Evolutionary conservation across 2,797 vertebrate species (phyloP).

Genomic region (Gallinago nigripennis): DNA sequence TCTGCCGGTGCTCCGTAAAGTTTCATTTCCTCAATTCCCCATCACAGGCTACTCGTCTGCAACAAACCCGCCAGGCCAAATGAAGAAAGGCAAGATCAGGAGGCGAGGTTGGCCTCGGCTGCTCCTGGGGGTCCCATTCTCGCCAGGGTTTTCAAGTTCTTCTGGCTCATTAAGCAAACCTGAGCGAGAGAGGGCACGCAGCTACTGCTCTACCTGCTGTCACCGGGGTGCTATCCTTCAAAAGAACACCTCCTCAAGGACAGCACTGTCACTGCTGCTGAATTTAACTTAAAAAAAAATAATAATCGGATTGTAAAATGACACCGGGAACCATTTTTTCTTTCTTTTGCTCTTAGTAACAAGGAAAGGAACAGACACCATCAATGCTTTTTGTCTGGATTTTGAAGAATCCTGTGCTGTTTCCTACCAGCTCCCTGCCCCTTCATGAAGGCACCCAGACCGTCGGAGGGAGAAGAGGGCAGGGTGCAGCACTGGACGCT

Average conservation of each 20-base stretch:
- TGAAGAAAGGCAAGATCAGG: constrained; percentile 60
- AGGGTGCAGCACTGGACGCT: background rate
- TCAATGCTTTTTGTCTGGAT: background rate
- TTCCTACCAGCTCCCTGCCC: background rate
- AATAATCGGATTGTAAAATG: background rate
- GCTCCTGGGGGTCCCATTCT: constrained; percentile 67
- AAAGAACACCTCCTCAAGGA: constrained; percentile 67
- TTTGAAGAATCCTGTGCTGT: background rate
- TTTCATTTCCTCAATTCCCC: background rate
- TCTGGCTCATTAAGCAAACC: constrained; percentile 72
- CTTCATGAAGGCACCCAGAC: background rate
- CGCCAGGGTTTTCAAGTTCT: constrained; percentile 39
- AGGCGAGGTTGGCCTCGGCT: background rate
- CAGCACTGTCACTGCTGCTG: constrained; percentile 48
- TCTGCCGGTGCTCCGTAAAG: background rate
- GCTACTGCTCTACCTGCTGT: constrained; percentile 48
- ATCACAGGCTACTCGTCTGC: constrained; percentile 28
- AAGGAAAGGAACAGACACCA: background rate
- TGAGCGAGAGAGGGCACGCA: constrained; percentile 19
- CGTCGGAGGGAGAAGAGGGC: background rate
- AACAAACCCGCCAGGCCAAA: constrained; percentile 50
- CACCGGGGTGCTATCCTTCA: constrained; percentile 69
- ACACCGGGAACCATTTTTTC: background rate
- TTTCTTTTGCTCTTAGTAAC: background rate
- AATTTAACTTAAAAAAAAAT: constrained; percentile 1